Percentiles rank a stretch among this genome's conserved stretches.
Evolutionary conservation across 2,797 vertebrate genomes (phyloP).

Genomic region (Amblyraja radiata): DNA sequence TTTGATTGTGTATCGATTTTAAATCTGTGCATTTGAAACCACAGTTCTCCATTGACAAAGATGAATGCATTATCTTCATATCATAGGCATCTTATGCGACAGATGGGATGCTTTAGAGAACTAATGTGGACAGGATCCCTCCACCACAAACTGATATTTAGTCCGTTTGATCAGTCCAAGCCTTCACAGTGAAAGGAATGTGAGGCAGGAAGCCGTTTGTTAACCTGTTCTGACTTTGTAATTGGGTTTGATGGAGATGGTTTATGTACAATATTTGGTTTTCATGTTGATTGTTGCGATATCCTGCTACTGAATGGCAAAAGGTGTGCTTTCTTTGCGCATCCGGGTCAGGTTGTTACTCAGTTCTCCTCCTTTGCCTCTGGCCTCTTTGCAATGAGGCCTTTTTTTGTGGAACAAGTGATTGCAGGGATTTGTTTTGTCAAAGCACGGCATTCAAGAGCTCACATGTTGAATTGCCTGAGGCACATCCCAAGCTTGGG

Average conservation of each 20-base stretch:
- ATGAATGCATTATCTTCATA: background rate
- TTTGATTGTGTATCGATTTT: background rate
- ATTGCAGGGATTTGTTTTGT: background rate
- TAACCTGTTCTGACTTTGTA: slow-evolving; percentile 66
- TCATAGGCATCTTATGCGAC: background rate
- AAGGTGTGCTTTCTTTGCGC: slow-evolving; percentile 70
- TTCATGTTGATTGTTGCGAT: slow-evolving; percentile 88
- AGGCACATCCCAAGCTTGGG: background rate
- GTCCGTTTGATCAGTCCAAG: background rate
- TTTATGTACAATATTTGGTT: slow-evolving; percentile 61
- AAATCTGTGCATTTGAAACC: background rate
- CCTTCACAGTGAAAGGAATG: background rate
- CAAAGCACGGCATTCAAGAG: background rate
- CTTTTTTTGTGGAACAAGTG: background rate
- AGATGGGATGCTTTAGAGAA: background rate
- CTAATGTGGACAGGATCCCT: background rate
- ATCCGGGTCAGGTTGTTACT: slow-evolving; percentile 50
- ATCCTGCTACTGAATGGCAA: slow-evolving; percentile 89
- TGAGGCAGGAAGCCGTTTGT: slow-evolving; percentile 44
- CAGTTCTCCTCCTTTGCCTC: background rate
- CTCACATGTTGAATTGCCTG: too few species aligned
- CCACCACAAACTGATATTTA: background rate
- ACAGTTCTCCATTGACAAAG: background rate
- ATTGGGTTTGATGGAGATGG: slow-evolving; percentile 74
- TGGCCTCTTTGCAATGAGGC: background rate